Percentiles rank a stretch among this genome's conserved stretches.
These are phyloP conservation scores for Diaprepes abbreviatus DNA, from an alignment of 2,888 invertebrate species.

Conservation along the genomic window DNA sequence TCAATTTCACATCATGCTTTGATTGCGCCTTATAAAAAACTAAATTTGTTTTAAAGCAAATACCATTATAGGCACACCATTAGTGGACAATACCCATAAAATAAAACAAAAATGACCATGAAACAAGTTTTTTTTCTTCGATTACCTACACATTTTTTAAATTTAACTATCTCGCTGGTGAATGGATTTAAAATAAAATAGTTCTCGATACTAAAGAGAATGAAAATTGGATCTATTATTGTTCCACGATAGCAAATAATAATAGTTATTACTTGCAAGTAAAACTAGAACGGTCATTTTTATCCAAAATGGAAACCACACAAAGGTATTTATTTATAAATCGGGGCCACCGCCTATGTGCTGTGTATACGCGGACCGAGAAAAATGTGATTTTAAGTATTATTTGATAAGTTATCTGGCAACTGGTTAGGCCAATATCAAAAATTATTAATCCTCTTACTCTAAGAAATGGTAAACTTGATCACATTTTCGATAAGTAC, in stretches of 20 bases:
- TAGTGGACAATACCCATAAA: slow-evolving; percentile 1
- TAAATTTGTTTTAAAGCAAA: not conserved
- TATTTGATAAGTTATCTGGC: too few relatives aligned
- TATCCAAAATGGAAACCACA: slow-evolving; percentile 16
- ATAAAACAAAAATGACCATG: slow-evolving; percentile 10
- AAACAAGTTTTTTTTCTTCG: slow-evolving; percentile 7
- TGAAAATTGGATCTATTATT: slow-evolving; percentile 24
- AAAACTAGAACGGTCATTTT: slow-evolving; percentile 20
- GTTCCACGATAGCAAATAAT: slow-evolving; percentile 1
- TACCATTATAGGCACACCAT: slow-evolving; percentile 1
- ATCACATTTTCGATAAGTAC: too few relatives aligned
- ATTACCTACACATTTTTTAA: slow-evolving; percentile 9
- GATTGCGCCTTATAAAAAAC: not conserved
- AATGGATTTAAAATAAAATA: slow-evolving; percentile 7
- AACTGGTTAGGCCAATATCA: too few relatives aligned
- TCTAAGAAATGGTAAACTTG: too few relatives aligned
- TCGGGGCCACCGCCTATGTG: not conserved
- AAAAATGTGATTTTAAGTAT: too few relatives aligned
- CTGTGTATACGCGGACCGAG: too few relatives aligned
- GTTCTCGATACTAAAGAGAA: not conserved
- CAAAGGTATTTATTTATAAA: slow-evolving; percentile 7
- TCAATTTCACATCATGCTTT: slow-evolving; percentile 11
- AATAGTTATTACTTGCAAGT: not conserved
- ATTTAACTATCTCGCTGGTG: slow-evolving; percentile 6
- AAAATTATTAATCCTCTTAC: too few relatives aligned